Percentiles rank a stretch among this genome's conserved stretches.
phyloP scores from a whole-genome alignment of 2,113 vertebrate genomes.

The Sarotherodon lohbergeri region DNA sequence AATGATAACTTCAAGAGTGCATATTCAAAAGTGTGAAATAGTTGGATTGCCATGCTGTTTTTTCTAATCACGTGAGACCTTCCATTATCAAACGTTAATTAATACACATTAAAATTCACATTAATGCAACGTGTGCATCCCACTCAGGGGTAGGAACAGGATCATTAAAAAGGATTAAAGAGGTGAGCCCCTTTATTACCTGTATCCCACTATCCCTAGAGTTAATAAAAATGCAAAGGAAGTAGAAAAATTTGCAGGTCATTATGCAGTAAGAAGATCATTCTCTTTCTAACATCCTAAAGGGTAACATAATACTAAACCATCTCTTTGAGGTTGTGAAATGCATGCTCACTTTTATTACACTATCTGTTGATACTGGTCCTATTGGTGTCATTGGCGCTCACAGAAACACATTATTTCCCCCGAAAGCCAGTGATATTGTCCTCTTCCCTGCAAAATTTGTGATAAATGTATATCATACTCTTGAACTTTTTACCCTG shows the following conservation, averaged over 20 bases:
- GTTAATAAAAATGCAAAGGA: not conserved
- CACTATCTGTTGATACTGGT: not conserved
- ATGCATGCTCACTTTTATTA: not conserved
- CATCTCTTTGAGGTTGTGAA: not conserved
- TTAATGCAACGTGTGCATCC: not conserved
- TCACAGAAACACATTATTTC: not conserved
- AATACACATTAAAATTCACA: slow-evolving; percentile 1
- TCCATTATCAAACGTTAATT: not conserved
- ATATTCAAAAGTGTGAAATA: not conserved
- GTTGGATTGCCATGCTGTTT: not conserved
- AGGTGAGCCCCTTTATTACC: not conserved
- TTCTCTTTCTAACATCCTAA: not conserved
- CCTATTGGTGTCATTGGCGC: not conserved
- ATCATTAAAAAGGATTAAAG: not conserved
- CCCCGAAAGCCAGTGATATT: not conserved
- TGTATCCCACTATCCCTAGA: not conserved
- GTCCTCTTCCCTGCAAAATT: not conserved
- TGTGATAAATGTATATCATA: not conserved
- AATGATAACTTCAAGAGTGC: not conserved
- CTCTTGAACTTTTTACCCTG: not conserved
- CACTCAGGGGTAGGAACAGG: not conserved
- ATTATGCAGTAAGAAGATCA: not conserved
- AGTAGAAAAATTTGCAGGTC: not conserved
- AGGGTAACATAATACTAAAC: not conserved
- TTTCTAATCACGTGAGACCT: not conserved